phyloP scores from a whole-genome alignment of 2,113 vertebrate genomes.

The Halichoeres trimaculatus region DNA sequence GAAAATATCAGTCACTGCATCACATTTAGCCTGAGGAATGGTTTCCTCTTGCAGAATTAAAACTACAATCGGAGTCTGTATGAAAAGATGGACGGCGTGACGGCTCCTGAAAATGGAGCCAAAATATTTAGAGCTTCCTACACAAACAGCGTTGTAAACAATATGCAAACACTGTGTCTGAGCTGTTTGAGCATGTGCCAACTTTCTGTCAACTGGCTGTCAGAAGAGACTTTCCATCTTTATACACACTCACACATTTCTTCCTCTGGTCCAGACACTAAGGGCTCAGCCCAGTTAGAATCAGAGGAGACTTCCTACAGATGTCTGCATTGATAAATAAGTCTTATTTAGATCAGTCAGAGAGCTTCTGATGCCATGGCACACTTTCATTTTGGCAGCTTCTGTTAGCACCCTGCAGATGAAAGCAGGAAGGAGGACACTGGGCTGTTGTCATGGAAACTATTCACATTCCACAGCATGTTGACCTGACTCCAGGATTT shows the following conservation, averaged over 20 bases:
- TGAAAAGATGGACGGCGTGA: no score
- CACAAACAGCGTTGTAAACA: constrained; percentile 24
- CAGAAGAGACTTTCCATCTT: constrained; percentile 28
- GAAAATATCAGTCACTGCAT: constrained; percentile 19
- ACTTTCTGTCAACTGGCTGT: constrained; percentile 32
- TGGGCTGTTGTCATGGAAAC: constrained; percentile 72
- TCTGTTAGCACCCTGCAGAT: constrained; percentile 33
- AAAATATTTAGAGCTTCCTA: no score
- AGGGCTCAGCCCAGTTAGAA: constrained; percentile 54
- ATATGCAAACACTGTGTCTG: constrained; percentile 13
- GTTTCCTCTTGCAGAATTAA: no score
- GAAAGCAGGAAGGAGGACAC: constrained; percentile 66
- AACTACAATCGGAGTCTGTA: no score
- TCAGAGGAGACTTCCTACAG: constrained; percentile 20
- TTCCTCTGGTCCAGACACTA: constrained; percentile 10
- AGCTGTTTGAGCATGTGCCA: constrained; percentile 28
- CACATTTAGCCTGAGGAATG: constrained; percentile 1
- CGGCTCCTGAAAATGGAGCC: no score
- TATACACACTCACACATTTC: neutral
- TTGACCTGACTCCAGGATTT: constrained; percentile 60
- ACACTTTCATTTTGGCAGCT: constrained; percentile 37
- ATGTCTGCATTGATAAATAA: constrained; percentile 51
- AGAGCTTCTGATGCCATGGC: constrained; percentile 31
- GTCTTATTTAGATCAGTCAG: constrained; percentile 49
- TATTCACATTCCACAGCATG: constrained; percentile 69